phyloP scores from a whole-genome alignment of 2,797 vertebrate species.

The Leucoraja ocellata region DNA sequence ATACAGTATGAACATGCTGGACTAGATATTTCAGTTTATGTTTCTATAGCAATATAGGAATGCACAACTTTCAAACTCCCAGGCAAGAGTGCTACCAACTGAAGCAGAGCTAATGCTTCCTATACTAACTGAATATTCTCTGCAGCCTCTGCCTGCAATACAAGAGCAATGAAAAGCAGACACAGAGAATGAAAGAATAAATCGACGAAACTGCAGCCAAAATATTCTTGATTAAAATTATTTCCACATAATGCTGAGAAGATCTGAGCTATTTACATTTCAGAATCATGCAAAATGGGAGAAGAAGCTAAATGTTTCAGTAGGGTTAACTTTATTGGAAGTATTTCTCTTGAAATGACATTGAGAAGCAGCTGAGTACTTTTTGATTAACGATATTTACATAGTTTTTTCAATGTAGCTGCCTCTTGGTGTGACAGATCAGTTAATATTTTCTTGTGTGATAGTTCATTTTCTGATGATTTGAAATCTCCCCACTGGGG shows the following conservation, averaged over 20 bases:
- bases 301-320: neutral
- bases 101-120: too few species aligned
- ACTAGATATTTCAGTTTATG: too few species aligned
- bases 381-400: neutral
- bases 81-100: too few species aligned
- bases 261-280: neutral
- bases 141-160: too few species aligned
- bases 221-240: neutral
- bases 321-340: neutral
- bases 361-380: neutral
- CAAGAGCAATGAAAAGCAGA: neutral
- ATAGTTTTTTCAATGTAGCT: neutral
- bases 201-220: neutral
- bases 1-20: too few species aligned
- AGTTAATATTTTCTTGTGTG: neutral
- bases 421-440: neutral
- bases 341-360: neutral
- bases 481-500: constrained; percentile 10
- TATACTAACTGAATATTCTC: neutral
- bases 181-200: neutral
- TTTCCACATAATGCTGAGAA: neutral
- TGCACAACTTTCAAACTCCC: too few species aligned
- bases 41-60: too few species aligned
- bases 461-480: neutral
- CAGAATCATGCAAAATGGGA: neutral